Base-by-base conservation (phyloP, 2,113 vertebrate species). In the Alaudala cheleensis region DNA sequence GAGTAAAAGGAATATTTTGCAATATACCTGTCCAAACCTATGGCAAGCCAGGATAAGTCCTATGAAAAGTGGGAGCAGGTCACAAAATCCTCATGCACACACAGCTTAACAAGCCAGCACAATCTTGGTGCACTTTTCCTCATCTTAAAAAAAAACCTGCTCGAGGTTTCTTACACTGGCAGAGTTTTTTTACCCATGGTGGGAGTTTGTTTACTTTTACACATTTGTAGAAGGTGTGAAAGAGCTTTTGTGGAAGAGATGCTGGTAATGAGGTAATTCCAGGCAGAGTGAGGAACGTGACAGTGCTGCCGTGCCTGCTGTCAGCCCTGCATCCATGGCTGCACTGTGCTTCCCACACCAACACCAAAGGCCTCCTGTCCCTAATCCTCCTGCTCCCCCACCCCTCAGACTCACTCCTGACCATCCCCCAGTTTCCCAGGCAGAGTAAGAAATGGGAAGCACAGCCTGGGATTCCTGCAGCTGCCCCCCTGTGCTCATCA, bases 141-240 rank as follows among this genome's bases (percentile, higher is more conserved):
- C 73, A 73, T 50, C 42, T 85, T 39, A 76, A 76, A 69, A 60
- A 42, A 56, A 86, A 91, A 84, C 72, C 69, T 92, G 73, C 19
- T 34, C 5, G 21, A 85, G 42, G 26, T 94, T 95, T 94, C 53
- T 89, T 77, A 58, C 50, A 39, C 49, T 91, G 62, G 37, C 5
- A 5, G 81, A 79, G 61, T 26, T 92, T 93, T 88, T 56, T 87
- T 72, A 65, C 13, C 16, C 47, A 0, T 8, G 72, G 95, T 97
- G 66, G 96, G 96, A 90, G 93, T 92, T 92, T 97, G 89, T 96
- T 97, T 95, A 85, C 78, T 66, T 72, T 96, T 91, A 54, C 96
- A 96, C 90, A 85, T 95, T 97, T 66, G 54, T 61, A 70, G 89
- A 90, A 95, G 84, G 93, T 95, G 95, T 82, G 95, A 97, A 96